phyloP scores from a whole-genome alignment of 2,113 vertebrate species.

The Prietella phreatophila region DNA sequence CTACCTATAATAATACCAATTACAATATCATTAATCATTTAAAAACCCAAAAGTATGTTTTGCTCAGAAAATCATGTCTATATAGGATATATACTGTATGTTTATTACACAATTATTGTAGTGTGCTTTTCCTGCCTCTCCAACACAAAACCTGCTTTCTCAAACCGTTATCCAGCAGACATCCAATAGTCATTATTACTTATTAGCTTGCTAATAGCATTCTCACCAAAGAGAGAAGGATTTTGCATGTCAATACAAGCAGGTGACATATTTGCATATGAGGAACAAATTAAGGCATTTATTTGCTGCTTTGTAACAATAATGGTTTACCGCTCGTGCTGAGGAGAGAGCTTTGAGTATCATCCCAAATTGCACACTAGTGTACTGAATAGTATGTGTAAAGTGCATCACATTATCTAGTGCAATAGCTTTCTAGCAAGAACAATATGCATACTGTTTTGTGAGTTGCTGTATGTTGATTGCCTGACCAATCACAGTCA shows the following conservation, averaged over 20 bases:
- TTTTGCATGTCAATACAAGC: constrained; percentile 13
- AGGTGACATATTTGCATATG: constrained; percentile 19
- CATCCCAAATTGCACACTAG: not conserved
- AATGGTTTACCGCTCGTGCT: not conserved
- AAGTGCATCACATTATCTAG: not conserved
- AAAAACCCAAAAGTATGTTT: not conserved
- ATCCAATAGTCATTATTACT: too few relatives aligned
- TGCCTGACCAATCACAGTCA: not conserved
- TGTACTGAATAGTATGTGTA: not conserved
- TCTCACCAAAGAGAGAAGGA: not conserved
- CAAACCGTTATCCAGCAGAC: not conserved
- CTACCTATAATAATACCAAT: too few relatives aligned
- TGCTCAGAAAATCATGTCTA: not conserved
- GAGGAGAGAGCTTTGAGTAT: not conserved
- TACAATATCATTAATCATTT: not conserved
- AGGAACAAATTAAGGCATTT: constrained; percentile 1
- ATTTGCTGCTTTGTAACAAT: not conserved
- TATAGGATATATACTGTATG: not conserved
- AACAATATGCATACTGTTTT: not conserved
- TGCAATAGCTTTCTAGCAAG: not conserved
- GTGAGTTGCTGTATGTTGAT: not conserved
- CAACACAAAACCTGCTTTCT: not conserved
- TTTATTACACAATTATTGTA: not conserved
- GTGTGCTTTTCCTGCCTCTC: not conserved
- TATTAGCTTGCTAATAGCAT: constrained; percentile 10